Evolutionary conservation across 2,888 invertebrate species (phyloP).

Genomic region (Cantharis nigra): DNA sequence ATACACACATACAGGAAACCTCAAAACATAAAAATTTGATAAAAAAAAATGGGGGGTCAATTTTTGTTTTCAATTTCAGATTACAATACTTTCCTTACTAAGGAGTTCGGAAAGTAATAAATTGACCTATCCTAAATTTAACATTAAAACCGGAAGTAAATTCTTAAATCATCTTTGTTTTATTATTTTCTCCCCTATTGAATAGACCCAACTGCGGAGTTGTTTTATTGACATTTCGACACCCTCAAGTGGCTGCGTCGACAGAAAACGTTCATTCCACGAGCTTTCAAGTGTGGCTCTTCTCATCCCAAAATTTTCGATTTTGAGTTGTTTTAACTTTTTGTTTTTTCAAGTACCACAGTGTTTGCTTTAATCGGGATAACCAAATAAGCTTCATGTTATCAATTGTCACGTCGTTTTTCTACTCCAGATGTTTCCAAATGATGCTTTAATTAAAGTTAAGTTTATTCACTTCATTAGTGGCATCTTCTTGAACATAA

Average conservation of each 20-base stretch:
- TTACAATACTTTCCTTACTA: too few relatives aligned
- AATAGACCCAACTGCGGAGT: not conserved
- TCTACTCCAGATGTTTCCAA: not conserved
- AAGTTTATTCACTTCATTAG: not conserved
- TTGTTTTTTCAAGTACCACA: not conserved
- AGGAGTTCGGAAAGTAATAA: too few relatives aligned
- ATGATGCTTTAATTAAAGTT: not conserved
- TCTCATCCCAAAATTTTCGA: not conserved
- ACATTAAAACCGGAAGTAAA: not conserved
- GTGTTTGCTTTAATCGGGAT: not conserved
- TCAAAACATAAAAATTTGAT: too few relatives aligned
- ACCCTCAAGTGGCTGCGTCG: slow-evolving; percentile 22
- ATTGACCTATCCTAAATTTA: not conserved
- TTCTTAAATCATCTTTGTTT: not conserved
- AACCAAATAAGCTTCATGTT: not conserved
- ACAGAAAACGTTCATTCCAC: slow-evolving; percentile 5
- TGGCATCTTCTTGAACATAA: not conserved
- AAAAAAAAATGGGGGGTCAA: too few relatives aligned
- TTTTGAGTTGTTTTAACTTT: not conserved
- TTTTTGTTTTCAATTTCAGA: too few relatives aligned
- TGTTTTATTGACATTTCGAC: slow-evolving; percentile 28
- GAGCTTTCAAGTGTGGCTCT: not conserved
- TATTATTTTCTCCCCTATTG: slow-evolving; percentile 15
- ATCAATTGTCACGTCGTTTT: not conserved
- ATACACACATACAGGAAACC: too few relatives aligned